Base-by-base conservation (phyloP, 2,113 vertebrate genomes). In the Oceanodroma tethys region DNA sequence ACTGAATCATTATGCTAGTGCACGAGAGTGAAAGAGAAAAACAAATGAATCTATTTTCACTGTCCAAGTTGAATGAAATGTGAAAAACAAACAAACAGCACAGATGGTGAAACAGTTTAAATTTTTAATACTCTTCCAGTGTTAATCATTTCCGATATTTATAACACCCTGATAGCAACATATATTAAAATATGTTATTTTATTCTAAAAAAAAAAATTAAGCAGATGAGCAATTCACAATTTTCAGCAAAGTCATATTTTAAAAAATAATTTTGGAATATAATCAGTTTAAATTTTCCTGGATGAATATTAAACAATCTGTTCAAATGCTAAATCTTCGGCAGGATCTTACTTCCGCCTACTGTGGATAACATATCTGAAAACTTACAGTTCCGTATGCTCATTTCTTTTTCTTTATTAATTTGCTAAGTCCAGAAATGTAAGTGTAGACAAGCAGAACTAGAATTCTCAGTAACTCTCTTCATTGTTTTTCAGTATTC, bases 41-140 rank as follows among this genome's bases (percentile, higher is more conserved):
- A 16, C 22, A 89, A 81, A 81, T 1, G 4, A 55, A 91, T 91
- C 43, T 87, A 79, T 75, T 95, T 95, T 94, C 73, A 75, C 65
- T 85, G 71, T 89, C 70, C 86, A 95, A 68, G 65, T n/a, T 89
- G 91, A 94, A 91, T 53, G 42, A 89, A 97, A 97, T 93, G 91
- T 95, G 95, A 95, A 97, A 96, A 95, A 95, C 89, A 95, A 97
- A 97, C 95, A 95, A 96, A 97, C 76, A 88, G 92, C 63, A 95
- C 95, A 97, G 95, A 95, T 96, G 96, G 96, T 94, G 42, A 78
- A 95, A 83, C 95, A 93, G 95, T 95, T 95, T 89, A 95, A 81
- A 81, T 91, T 95, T 93, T 91, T 90, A 92, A 91, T 97, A 81
- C 36, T 95, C 65, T 84, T 80, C 22, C 58, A 79, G 47, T 95